phyloP scores from a whole-genome alignment of 1,140 invertebrate genomes.

The Sarcophaga bullata region DNA sequence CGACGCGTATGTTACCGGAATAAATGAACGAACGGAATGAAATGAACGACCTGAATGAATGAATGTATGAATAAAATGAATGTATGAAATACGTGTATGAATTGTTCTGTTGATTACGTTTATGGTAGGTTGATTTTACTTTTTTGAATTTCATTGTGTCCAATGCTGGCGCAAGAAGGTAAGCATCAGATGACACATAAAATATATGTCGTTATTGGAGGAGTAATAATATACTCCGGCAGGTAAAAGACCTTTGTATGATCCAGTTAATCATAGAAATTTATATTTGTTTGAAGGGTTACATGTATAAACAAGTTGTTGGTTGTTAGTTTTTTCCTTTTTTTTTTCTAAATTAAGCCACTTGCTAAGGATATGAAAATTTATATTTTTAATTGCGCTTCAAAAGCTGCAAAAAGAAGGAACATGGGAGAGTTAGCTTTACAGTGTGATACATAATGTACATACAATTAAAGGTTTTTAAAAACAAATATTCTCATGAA shows the following conservation, averaged over 20 bases:
- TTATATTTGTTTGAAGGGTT: not conserved
- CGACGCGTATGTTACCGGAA: conserved; percentile 39
- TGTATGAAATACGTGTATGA: too few species aligned
- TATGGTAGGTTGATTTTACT: not conserved
- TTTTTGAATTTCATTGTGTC: not conserved
- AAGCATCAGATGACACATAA: conserved; percentile 14
- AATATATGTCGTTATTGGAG: conserved; percentile 23
- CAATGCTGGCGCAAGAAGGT: not conserved
- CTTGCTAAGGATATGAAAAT: not conserved
- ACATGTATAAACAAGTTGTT: not conserved
- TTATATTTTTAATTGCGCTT: not conserved
- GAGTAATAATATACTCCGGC: not conserved
- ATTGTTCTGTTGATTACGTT: not conserved
- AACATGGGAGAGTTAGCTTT: not conserved
- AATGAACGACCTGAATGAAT: not conserved
- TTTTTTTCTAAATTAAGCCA: too few species aligned
- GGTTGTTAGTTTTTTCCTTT: not conserved
- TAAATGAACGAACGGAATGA: not conserved
- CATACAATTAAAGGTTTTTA: not conserved
- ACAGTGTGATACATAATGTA: not conserved
- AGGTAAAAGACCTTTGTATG: conserved; percentile 9
- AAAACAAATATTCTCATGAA: not conserved
- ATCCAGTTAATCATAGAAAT: conserved; percentile 28
- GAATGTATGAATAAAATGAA: too few species aligned
- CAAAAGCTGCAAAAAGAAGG: not conserved